Evolutionary conservation across 2,113 vertebrate genomes (phyloP), one percentile per base, ranked within the genome.

Genomic region (Erythrocercus mccallii): DNA sequence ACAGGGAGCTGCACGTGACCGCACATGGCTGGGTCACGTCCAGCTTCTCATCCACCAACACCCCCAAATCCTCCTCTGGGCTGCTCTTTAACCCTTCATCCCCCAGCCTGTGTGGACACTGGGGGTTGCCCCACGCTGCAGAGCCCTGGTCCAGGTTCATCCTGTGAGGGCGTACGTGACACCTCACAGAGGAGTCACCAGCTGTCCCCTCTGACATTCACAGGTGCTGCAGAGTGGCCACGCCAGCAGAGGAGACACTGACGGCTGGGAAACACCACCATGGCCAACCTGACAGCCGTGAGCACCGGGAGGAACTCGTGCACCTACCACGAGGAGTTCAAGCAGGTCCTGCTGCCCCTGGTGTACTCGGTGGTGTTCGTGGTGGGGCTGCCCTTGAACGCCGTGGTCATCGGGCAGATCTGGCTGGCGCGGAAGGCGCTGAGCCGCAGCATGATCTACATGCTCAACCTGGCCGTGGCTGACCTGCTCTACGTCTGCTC

Each of bases 401-500:
- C 97, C 0, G 96, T 98, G 1, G 98, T 99, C 97, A 99, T 99
- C 1, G 95, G 98, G 82, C 99, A 99, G 96, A 98, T 99, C 74
- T 99, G 98, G 98, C 88, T 88, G 31, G 98, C 97, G 2, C 97
- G 97, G 21, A 97, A 98, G 68, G 93, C 96, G 0, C 96, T 99
- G 70, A 99, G 98, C 44, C 98, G 98, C 56, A 98, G 78, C 24
- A 98, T 97, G 28, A 98, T 99, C 97, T 99, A 99, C 92, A 99
- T 98, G 97, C 95, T 99, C 78, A 99, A 99, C 97, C 91, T 99
- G 97, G 99, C 99, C 27, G 64, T 90, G 33, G 99, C 99, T 0
- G 99, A 99, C 97, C 97, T 99, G 23, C 97, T 99, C 22, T 99
- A 99, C 3, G 99, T 99, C 95, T 99, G 98, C 95, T 99, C 99